Conservation (phyloP, 1,140 invertebrate genomes). For the Radopholus similis region DNA sequence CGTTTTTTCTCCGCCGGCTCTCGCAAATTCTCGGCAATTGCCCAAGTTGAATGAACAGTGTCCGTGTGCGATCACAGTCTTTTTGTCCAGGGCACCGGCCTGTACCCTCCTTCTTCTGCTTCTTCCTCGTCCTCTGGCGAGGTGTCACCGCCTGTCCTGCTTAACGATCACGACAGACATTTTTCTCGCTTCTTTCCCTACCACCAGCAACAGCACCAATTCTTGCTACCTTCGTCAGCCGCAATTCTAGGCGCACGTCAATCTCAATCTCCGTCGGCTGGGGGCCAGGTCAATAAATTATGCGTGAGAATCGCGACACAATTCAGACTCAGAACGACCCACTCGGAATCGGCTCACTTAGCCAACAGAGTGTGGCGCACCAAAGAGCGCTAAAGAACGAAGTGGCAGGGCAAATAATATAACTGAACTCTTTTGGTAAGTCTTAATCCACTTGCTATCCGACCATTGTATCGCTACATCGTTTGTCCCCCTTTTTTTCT, state of each 20-base stretch:
- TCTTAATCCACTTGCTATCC: too few relatives aligned
- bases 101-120: conserved; percentile 3
- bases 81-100: not conserved
- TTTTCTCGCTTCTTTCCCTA: not conserved
- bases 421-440: too few relatives aligned
- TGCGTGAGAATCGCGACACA: too few relatives aligned
- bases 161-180: not conserved
- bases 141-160: not conserved
- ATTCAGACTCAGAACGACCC: too few relatives aligned
- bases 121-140: not conserved
- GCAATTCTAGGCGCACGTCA: not conserved
- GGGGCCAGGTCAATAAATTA: not conserved
- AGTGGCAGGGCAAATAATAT: too few relatives aligned
- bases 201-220: not conserved
- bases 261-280: too few relatives aligned
- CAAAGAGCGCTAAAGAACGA: too few relatives aligned
- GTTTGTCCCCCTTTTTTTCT: too few relatives aligned
- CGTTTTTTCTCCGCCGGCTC: conserved; percentile 9
- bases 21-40: conserved; percentile 9
- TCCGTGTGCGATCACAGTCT: not conserved
- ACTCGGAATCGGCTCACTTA: too few relatives aligned
- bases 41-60: conserved; percentile 1
- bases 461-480: too few relatives aligned
- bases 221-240: conserved; percentile 7
- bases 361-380: too few relatives aligned